Conservation (phyloP, 2,113 vertebrate genomes). For the Zeus faber region DNA sequence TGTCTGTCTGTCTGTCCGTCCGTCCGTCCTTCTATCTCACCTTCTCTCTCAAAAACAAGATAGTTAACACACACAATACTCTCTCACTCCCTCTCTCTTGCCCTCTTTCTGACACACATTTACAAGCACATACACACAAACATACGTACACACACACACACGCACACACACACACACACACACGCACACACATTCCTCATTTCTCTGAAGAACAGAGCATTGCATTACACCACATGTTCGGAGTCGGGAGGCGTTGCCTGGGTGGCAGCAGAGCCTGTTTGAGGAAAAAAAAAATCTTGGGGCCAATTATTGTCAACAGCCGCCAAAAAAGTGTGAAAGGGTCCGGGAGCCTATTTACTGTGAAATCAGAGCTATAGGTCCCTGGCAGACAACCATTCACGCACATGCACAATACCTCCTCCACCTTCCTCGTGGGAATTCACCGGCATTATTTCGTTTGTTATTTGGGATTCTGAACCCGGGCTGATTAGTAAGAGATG, state of each 20-base stretch:
- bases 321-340: conserved; percentile 30
- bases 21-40: conserved; percentile 24
- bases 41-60: neutral
- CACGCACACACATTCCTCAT: conserved; percentile 18
- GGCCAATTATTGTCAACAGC: conserved; percentile 47
- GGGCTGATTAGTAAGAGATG: conserved; percentile 45
- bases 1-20: no score
- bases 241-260: conserved; percentile 23
- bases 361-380: conserved; percentile 8
- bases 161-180: conserved; percentile 2
- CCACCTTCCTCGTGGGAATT: no score
- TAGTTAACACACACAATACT: neutral
- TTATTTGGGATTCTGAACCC: no score
- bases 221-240: conserved; percentile 20
- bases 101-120: neutral
- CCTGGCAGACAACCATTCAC: neutral
- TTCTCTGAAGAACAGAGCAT: conserved; percentile 2
- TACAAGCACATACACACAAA: neutral
- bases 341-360: conserved; percentile 31
- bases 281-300: conserved; percentile 32
- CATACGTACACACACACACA: neutral
- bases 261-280: conserved; percentile 14
- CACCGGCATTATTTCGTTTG: no score
- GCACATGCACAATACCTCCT: conserved; percentile 21
- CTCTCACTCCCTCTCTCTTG: no score